These are phyloP conservation scores for Lepidochitona cinerea DNA, from an alignment of 2,888 invertebrate genomes.

Conservation along the genomic window DNA sequence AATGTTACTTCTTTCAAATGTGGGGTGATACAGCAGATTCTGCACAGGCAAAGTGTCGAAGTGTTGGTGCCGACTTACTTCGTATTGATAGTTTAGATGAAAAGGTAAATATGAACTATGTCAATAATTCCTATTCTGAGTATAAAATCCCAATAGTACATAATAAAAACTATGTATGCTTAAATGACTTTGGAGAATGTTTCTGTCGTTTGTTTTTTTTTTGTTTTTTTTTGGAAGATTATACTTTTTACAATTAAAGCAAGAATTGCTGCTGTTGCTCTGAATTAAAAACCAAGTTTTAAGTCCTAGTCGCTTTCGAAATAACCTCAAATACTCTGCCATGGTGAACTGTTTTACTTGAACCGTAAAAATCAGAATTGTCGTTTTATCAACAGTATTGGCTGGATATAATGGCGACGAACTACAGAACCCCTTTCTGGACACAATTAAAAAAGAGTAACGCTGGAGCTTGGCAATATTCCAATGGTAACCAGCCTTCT, in stretches of 20 bases:
- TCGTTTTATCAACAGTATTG: slow-evolving; percentile 28
- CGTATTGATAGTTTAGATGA: slow-evolving; percentile 39
- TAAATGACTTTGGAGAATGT: too few relatives aligned
- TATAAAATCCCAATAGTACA: too few relatives aligned
- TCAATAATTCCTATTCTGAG: too few relatives aligned
- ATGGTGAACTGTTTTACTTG: not conserved
- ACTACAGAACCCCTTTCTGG: not conserved
- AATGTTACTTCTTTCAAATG: not conserved
- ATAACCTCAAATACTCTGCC: too few relatives aligned
- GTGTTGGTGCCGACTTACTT: slow-evolving; percentile 26
- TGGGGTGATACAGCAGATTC: not conserved
- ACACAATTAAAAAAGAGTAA: not conserved
- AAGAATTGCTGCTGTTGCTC: too few relatives aligned
- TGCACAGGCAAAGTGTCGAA: slow-evolving; percentile 26
- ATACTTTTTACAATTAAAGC: too few relatives aligned
- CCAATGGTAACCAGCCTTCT: not conserved
- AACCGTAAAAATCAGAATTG: not conserved
- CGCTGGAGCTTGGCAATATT: not conserved
- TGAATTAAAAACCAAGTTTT: too few relatives aligned
- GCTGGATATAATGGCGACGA: slow-evolving; percentile 18
- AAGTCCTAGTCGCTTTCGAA: too few relatives aligned
- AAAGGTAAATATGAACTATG: slow-evolving; percentile 35
- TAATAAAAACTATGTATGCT: too few relatives aligned
- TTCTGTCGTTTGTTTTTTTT: too few relatives aligned
- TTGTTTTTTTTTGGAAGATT: too few relatives aligned